A percentile compares a stretch with the other conserved stretches of the same genome.
Conservation (phyloP, 2,113 vertebrate genomes). For the Brevimyrus niger region DNA sequence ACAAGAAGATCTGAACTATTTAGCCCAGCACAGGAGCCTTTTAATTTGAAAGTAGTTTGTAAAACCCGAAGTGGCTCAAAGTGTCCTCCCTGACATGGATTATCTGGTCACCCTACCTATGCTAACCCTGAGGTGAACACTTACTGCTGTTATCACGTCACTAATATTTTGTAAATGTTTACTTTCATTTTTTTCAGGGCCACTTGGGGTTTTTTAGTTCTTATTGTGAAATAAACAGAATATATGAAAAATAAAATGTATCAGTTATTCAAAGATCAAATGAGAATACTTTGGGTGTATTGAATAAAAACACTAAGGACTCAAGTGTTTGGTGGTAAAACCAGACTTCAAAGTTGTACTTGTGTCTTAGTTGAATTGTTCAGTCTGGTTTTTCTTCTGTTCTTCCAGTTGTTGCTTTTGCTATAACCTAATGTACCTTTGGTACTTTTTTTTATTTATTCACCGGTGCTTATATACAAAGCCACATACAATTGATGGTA, state of each 20-base stretch:
- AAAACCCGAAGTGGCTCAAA: no score
- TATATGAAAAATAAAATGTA: neutral
- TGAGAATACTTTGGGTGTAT: neutral
- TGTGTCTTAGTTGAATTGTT: neutral
- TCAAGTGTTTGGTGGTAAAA: neutral
- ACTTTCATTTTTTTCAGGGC: neutral
- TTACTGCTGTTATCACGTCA: neutral
- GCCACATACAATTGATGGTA: neutral
- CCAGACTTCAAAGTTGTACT: neutral
- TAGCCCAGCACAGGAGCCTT: no score
- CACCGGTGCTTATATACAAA: neutral
- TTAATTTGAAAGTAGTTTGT: no score
- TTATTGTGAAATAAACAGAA: neutral
- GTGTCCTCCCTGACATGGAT: no score
- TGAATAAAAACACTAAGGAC: neutral
- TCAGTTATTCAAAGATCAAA: neutral
- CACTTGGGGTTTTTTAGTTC: neutral
- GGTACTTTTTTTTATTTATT: neutral
- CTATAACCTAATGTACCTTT: neutral
- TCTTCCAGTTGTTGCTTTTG: neutral
- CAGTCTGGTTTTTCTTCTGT: neutral
- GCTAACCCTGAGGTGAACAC: neutral
- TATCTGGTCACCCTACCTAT: neutral
- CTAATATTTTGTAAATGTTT: neutral
- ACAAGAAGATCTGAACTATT: no score